Evolutionary conservation across 2,888 invertebrate genomes (phyloP).

Genomic region (Exephanes ischioxanthus): DNA sequence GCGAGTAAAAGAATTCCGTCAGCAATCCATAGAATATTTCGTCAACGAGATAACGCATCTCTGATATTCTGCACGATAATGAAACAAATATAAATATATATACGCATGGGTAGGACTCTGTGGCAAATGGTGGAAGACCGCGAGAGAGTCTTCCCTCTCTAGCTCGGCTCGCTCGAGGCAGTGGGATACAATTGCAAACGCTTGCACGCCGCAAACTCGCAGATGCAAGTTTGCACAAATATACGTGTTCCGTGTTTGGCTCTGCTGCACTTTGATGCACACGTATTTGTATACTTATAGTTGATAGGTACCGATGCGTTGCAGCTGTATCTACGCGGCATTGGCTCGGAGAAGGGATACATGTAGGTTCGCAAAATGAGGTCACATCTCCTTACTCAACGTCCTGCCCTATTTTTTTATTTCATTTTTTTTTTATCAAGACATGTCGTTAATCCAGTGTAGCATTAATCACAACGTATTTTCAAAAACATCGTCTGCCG

Average conservation of each 20-base stretch:
- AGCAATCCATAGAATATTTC: slow-evolving; percentile 46
- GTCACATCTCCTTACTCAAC: background rate
- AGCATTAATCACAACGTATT: too few relatives aligned
- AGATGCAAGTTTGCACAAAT: slow-evolving; percentile 39
- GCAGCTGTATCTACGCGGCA: background rate
- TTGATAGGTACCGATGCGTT: background rate
- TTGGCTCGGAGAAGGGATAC: background rate
- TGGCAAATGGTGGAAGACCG: slow-evolving; percentile 36
- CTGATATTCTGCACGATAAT: slow-evolving; percentile 1
- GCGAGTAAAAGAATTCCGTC: slow-evolving; percentile 36
- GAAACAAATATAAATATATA: slow-evolving; percentile 18
- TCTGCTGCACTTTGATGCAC: background rate
- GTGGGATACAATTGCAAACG: slow-evolving; percentile 41
- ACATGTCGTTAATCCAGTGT: too few relatives aligned
- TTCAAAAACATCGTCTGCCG: too few relatives aligned
- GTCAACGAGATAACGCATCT: slow-evolving; percentile 15
- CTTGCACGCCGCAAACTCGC: slow-evolving; percentile 15
- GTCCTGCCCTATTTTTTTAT: background rate
- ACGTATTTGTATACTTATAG: background rate
- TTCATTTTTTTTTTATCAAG: background rate
- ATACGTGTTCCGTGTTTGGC: background rate
- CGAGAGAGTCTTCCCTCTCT: slow-evolving; percentile 1
- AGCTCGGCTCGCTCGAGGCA: slow-evolving; percentile 1
- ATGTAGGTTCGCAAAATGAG: background rate
- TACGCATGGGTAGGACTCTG: background rate